A percentile compares a stretch with the other conserved stretches of the same genome.
These are phyloP conservation scores for Apamea monoglypha DNA, from an alignment of 2,888 invertebrate genomes.

Conservation along the genomic window DNA sequence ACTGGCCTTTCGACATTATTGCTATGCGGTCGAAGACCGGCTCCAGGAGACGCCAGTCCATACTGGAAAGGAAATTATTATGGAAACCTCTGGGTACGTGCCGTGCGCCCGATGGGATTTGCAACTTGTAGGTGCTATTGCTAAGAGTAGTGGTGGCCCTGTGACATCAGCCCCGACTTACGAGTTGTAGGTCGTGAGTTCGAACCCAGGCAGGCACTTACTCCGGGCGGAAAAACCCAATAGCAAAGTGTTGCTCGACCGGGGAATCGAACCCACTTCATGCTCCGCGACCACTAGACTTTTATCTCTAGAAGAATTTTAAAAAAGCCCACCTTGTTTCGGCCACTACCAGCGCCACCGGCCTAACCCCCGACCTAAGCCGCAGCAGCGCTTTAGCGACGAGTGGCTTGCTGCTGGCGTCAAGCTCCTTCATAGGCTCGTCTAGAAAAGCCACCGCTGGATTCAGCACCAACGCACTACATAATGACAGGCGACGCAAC, in stretches of 20 bases:
- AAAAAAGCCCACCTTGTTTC: constrained; percentile 35
- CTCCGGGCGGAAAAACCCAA: too few species aligned
- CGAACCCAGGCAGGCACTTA: too few species aligned
- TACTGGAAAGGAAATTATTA: constrained; percentile 19
- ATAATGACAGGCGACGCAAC: constrained; percentile 31
- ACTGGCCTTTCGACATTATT: constrained; percentile 48
- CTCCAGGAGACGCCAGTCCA: constrained; percentile 46
- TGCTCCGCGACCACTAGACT: not conserved
- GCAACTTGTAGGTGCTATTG: not conserved
- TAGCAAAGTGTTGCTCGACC: too few species aligned
- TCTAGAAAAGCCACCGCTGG: constrained; percentile 55
- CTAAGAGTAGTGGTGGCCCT: too few species aligned
- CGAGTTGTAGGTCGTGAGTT: too few species aligned
- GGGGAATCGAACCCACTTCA: too few species aligned
- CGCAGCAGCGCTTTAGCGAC: constrained; percentile 37
- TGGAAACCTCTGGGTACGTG: not conserved
- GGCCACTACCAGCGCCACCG: constrained; percentile 41
- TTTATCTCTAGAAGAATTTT: not conserved
- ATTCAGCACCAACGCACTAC: constrained; percentile 25
- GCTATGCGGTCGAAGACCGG: constrained; percentile 49
- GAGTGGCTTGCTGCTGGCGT: constrained; percentile 31
- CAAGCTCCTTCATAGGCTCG: constrained; percentile 47
- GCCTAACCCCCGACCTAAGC: constrained; percentile 10
- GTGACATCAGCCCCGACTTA: too few species aligned
- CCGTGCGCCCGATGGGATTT: not conserved